Percentiles rank a stretch among this genome's conserved stretches.
Conservation (phyloP, 1,140 invertebrate genomes). For the Copidosoma floridanum region DNA sequence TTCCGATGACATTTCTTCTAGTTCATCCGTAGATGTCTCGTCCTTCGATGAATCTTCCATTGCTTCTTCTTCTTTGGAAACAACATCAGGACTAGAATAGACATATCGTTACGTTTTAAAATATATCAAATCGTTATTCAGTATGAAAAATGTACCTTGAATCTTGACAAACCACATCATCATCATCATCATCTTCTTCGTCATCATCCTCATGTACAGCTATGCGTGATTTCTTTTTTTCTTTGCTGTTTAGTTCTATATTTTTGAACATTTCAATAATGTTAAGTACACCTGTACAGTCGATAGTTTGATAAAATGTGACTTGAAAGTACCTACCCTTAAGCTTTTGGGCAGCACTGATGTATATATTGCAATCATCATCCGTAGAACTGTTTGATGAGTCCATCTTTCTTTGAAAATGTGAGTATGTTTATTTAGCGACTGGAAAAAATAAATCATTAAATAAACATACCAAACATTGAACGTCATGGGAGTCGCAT, state of each 20-base stretch:
- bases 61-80: not conserved
- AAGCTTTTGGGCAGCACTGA: slow-evolving; percentile 31
- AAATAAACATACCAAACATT: too few relatives aligned
- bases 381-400: slow-evolving; percentile 30
- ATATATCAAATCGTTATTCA: not conserved
- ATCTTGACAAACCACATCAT: not conserved
- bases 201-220: not conserved
- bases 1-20: too few relatives aligned
- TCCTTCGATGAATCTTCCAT: too few relatives aligned
- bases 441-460: too few relatives aligned
- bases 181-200: not conserved
- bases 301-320: too few relatives aligned
- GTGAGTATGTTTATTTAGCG: too few relatives aligned
- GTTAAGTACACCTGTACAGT: too few relatives aligned
- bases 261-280: too few relatives aligned
- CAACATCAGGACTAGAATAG: not conserved
- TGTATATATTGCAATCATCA: slow-evolving; percentile 35
- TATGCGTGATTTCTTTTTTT: not conserved
- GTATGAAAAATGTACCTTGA: not conserved
- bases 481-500: too few relatives aligned
- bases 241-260: not conserved
- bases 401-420: slow-evolving; percentile 19
- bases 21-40: too few relatives aligned
- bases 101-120: not conserved
- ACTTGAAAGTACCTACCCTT: slow-evolving; percentile 32